Base-by-base conservation (phyloP, 92 coral and sea anemone species). In the Siderastrea radians region DNA sequence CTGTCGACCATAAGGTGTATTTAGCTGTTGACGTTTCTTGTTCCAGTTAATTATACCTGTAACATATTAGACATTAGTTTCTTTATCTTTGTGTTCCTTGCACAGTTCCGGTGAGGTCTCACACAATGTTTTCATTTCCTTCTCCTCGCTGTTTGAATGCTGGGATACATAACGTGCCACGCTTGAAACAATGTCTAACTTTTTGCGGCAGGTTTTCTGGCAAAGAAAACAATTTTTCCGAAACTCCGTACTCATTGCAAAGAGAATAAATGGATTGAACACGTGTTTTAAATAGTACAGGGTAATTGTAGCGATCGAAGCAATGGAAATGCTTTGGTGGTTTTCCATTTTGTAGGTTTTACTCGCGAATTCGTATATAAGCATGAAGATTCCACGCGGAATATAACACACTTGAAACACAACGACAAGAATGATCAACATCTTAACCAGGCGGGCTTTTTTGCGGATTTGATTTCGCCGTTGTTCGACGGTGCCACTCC, bases 171-270 rank as follows among this genome's bases (percentile, higher is more conserved):
- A 74, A 11, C 14, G 87, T 43, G 43, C 19, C 17, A 62, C 9
- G 19, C 72, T 83, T 15, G 62, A 58, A 11, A 49, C 62, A 61
- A 83, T 38, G 48, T 81, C 54, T 54, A 59, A 57, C 14, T 83
- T 61, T 26, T 74, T 49, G 43, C 0, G 9, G 48, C 71, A 83
- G 12, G 73, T 3, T 48, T 44, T 59, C 10, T 61, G 80, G 16
- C 77, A 81, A 44, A 64, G 60, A 26, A 62, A 73, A 43, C 87
- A 83, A 76, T 83, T 83, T 12, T 83, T 83, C 53, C 78, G 64
- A 67, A 93, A 95, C 43, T 93, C 95, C 13, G 84, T 57, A 68
- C 98, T 95, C 96, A 93, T 95, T 50, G 90, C 91, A 84, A 86
- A 95, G 46, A 95, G 88, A 45, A 95, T 85, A 26, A 93, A 63